Conservation (phyloP, 1,140 invertebrate genomes). For the Idris sp. region DNA sequence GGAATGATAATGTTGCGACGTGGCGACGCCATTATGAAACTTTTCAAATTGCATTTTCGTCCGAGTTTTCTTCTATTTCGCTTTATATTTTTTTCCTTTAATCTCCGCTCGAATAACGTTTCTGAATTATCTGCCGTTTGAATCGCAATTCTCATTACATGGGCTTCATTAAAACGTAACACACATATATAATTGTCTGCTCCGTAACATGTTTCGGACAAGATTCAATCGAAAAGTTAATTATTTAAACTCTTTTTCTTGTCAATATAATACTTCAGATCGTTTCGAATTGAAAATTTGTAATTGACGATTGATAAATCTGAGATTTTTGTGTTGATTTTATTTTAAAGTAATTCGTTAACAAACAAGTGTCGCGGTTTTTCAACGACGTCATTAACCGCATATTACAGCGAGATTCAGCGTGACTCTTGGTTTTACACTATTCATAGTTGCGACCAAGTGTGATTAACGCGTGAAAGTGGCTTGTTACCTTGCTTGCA, state of each 20-base stretch:
- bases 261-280: too few relatives aligned
- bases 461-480: conserved; percentile 51
- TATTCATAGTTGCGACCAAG: conserved; percentile 40
- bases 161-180: conserved; percentile 23
- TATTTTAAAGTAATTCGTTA: too few relatives aligned
- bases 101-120: conserved; percentile 14
- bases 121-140: conserved; percentile 19
- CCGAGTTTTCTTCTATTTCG: conserved; percentile 12
- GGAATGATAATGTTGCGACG: conserved; percentile 57
- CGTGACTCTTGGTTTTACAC: conserved; percentile 30
- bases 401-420: conserved; percentile 19
- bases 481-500: conserved; percentile 30
- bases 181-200: too few relatives aligned
- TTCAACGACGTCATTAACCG: conserved; percentile 35
- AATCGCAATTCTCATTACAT: conserved; percentile 27
- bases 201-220: too few relatives aligned
- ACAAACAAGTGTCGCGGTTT: conserved; percentile 17
- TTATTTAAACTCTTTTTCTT: too few relatives aligned
- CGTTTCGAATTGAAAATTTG: too few relatives aligned
- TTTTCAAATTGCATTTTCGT: conserved; percentile 54
- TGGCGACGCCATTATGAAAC: conserved; percentile 53
- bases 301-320: too few relatives aligned
- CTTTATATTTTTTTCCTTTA: too few relatives aligned
- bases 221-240: too few relatives aligned
- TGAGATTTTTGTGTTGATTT: too few relatives aligned